Conservation (phyloP, 2,797 vertebrate genomes). For the Ibycter americanus region DNA sequence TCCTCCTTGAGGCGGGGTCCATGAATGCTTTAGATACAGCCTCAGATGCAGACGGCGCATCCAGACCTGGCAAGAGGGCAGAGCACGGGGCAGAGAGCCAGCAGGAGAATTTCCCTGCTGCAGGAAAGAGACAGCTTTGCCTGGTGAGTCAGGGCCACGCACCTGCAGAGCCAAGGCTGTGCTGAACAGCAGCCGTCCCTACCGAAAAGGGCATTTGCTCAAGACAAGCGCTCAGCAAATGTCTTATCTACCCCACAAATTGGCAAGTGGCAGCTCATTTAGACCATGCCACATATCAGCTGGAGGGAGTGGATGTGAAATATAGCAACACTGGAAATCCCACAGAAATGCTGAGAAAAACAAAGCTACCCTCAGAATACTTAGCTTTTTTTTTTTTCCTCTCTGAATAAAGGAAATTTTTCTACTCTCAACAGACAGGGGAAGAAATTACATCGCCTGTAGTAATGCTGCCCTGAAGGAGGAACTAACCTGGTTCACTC, state of each 20-base stretch:
- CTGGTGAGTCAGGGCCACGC: not conserved
- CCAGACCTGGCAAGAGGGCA: not conserved
- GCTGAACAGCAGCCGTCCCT: not conserved
- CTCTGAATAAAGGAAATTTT: not conserved
- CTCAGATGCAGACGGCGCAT: accelerated
- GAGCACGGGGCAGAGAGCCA: not conserved
- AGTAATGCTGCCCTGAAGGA: slow-evolving; percentile 1
- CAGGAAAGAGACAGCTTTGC: not conserved
- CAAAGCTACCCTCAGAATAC: not conserved
- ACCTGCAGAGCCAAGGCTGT: not conserved
- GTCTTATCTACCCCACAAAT: not conserved
- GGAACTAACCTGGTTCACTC: slow-evolving; percentile 29
- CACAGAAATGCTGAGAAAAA: not conserved
- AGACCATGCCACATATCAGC: not conserved
- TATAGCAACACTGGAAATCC: not conserved
- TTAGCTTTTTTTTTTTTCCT: not conserved
- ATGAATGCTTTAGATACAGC: not conserved
- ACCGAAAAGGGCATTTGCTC: not conserved
- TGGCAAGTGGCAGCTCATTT: not conserved
- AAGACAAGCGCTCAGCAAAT: not conserved
- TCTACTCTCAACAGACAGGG: not conserved
- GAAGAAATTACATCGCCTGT: slow-evolving; percentile 17
- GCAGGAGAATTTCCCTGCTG: not conserved
- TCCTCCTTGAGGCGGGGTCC: not conserved
- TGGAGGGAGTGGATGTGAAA: not conserved